These are phyloP conservation scores for Drosophila kanekoi DNA, from an alignment of 2,888 invertebrate species.

Conservation along the genomic window DNA sequence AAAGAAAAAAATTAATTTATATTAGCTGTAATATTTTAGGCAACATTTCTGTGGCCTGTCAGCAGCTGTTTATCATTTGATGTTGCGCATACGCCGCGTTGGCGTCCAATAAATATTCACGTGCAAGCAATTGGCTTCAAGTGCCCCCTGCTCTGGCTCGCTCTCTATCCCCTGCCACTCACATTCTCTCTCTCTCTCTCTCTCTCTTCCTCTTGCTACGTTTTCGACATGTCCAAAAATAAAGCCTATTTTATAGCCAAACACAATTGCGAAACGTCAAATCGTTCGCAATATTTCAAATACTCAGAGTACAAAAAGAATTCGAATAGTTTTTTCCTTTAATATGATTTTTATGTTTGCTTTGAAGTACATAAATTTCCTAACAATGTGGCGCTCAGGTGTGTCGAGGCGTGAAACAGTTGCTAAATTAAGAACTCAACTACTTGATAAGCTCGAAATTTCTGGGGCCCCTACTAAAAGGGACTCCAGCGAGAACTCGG, in stretches of 20 bases:
- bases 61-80: slow-evolving; percentile 63
- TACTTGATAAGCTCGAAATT: slow-evolving; percentile 25
- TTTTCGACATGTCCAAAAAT: slow-evolving; percentile 42
- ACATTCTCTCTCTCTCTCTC: not conserved
- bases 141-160: slow-evolving; percentile 2
- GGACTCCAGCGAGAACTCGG: slow-evolving; percentile 32
- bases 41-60: slow-evolving; percentile 39
- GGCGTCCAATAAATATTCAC: slow-evolving; percentile 39
- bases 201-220: slow-evolving; percentile 4
- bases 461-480: slow-evolving; percentile 41
- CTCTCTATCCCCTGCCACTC: not conserved
- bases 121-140: slow-evolving; percentile 44
- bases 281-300: slow-evolving; percentile 50
- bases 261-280: slow-evolving; percentile 41
- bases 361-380: slow-evolving; percentile 25
- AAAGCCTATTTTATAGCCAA: slow-evolving; percentile 27
- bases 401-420: slow-evolving; percentile 41
- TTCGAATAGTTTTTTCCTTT: not conserved
- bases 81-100: slow-evolving; percentile 50
- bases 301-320: slow-evolving; percentile 21
- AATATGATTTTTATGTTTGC: not conserved
- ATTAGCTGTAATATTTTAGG: slow-evolving; percentile 41
- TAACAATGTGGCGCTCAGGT: slow-evolving; percentile 45
- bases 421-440: slow-evolving; percentile 52
- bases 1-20: slow-evolving; percentile 40